Percentiles rank a stretch among this genome's conserved stretches.
Conservation (phyloP, 2,797 vertebrate genomes). For the Ambastaia sidthimunki region DNA sequence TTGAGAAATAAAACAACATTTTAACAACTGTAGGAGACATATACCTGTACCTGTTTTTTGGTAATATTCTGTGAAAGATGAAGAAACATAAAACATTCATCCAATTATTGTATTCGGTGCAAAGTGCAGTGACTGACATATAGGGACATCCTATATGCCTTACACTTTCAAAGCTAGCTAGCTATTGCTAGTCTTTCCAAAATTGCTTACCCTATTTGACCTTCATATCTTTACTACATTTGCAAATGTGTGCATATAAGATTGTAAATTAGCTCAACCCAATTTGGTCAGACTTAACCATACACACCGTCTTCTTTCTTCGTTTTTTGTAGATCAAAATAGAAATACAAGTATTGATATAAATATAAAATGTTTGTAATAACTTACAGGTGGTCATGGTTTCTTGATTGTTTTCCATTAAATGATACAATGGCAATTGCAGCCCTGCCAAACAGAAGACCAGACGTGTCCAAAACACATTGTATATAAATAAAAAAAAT, state of each 20-base stretch:
- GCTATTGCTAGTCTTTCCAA: too few species aligned
- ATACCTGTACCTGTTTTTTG: neutral
- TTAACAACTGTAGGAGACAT: neutral
- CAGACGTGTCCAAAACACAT: neutral
- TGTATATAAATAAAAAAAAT: neutral
- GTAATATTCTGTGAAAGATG: too few species aligned
- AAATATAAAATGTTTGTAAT: neutral
- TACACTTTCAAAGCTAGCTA: too few species aligned
- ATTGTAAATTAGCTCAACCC: neutral
- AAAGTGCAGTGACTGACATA: too few species aligned
- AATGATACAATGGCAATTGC: neutral
- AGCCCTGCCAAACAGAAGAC: neutral
- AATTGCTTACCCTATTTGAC: too few species aligned
- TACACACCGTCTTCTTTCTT: too few species aligned
- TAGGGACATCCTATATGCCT: too few species aligned
- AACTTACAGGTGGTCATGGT: conserved; percentile 26
- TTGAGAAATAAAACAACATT: neutral
- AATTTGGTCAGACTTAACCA: neutral
- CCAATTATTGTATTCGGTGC: neutral
- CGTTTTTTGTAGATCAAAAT: neutral
- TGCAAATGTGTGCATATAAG: too few species aligned
- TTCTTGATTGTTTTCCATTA: neutral
- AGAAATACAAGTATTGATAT: neutral
- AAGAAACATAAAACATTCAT: too few species aligned
- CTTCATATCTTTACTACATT: too few species aligned